Conservation (phyloP, 2,113 vertebrate genomes). For the Grallaria varia region DNA sequence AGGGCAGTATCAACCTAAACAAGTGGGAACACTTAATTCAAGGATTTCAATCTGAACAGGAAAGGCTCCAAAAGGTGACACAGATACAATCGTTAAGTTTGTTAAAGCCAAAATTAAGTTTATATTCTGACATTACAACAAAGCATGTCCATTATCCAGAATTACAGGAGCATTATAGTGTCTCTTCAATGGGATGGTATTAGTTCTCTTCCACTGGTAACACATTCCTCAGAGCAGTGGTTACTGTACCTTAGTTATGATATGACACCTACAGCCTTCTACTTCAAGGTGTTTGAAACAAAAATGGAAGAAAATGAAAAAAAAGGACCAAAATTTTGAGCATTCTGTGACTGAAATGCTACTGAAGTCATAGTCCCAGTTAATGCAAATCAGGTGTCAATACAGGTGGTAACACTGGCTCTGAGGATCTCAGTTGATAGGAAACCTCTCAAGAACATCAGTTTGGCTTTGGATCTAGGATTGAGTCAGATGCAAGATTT, state of each 20-base stretch:
- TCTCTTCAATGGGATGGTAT: not conserved
- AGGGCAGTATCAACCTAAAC: slow-evolving; percentile 77
- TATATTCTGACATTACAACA: slow-evolving; percentile 24
- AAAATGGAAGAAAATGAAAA: not conserved
- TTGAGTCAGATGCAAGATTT: not conserved
- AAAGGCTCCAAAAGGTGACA: not conserved
- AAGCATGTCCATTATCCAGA: slow-evolving; percentile 17
- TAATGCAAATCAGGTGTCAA: not conserved
- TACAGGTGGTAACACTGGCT: not conserved
- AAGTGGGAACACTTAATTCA: not conserved
- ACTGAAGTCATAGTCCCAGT: not conserved
- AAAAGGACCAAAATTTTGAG: not conserved
- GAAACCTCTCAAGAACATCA: not conserved
- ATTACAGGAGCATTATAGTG: not conserved
- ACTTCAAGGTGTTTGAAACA: not conserved
- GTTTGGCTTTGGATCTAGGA: not conserved
- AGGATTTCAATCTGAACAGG: not conserved
- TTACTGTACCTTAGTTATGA: not conserved
- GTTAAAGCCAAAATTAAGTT: slow-evolving; percentile 21
- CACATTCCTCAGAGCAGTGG: not conserved
- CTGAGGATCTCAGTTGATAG: not conserved
- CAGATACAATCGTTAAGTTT: slow-evolving; percentile 9
- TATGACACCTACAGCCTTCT: not conserved
- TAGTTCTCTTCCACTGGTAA: not conserved
- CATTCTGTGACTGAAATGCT: not conserved